Conservation (phyloP, 2,797 vertebrate species). For the Aeoliscus strigatus region DNA sequence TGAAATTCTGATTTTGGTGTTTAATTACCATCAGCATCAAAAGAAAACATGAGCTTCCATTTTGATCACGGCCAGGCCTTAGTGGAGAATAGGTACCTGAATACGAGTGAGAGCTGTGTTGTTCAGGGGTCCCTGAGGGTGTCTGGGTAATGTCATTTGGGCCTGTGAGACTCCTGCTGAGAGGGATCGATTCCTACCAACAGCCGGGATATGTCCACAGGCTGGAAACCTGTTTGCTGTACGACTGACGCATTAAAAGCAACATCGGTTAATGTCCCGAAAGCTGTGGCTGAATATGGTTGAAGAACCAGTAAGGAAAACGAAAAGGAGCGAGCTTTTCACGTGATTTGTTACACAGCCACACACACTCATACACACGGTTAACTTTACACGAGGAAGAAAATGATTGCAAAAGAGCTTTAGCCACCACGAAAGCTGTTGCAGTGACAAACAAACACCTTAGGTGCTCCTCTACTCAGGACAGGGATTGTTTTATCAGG, state of each 20-base stretch:
- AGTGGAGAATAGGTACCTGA: slow-evolving; percentile 92
- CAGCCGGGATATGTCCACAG: no score
- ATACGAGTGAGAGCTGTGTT: slow-evolving; percentile 87
- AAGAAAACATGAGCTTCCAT: no score
- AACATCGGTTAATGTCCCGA: no score
- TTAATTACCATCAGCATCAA: no score
- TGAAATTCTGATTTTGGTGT: no score
- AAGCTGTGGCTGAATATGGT: slow-evolving; percentile 22
- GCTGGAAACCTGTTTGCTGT: no score
- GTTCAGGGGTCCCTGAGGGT: slow-evolving; percentile 99
- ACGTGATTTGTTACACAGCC: slow-evolving; percentile 51
- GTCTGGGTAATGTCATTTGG: slow-evolving; percentile 52
- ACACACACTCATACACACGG: slow-evolving; percentile 42
- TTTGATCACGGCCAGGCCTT: slow-evolving; percentile 85
- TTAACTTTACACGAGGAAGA: slow-evolving; percentile 57
- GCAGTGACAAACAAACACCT: slow-evolving; percentile 63
- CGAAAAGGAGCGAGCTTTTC: slow-evolving; percentile 29
- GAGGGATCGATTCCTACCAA: slow-evolving; percentile 23
- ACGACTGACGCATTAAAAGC: no score
- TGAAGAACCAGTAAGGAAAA: slow-evolving; percentile 23
- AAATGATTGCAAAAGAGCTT: slow-evolving; percentile 62
- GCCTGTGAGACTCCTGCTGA: slow-evolving; percentile 29
- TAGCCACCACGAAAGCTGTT: slow-evolving; percentile 64
- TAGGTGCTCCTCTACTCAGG: slow-evolving; percentile 49
- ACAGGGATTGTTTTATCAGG: slow-evolving; percentile 38